Evolutionary conservation across 2,888 invertebrate genomes (phyloP), one percentile per base, ranked within the genome.

Genomic region (Erynnis tages): DNA sequence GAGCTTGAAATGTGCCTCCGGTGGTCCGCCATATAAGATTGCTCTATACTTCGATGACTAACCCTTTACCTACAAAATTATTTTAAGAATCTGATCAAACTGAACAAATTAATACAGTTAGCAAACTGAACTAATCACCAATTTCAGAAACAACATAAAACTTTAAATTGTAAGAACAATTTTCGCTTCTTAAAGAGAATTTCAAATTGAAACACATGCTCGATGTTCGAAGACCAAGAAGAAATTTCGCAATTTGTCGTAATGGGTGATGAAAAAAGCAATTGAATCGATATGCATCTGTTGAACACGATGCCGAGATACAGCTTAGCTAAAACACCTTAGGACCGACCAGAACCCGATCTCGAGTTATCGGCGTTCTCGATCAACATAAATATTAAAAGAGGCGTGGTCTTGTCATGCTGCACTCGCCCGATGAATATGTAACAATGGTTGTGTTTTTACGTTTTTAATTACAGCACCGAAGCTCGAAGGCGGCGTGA

Each of bases 321-420:
- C 29, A 44, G 43, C 50, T 48, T 40, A 35, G 17, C 13, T 17
- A 47, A 34, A 34, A 54, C n/a, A n/a, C n/a, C n/a, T n/a, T n/a
- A n/a, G n/a, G n/a, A n/a, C n/a, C n/a, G 25, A 55, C 59, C 43
- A 56, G 45, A 46, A 55, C 32, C 34, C 32, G 43, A 29, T 37
- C 23, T 54, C 66, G 69, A 69, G 61, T 61, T 73, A 73, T 78
- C 75, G 57, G 63, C 60, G 54, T 59, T 66, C 67, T 68, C 71
- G 74, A 82, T 81, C 82, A 72, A 65, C 78, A 84, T 84, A 81
- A 83, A 84, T 83, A 81, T 79, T 71, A 72, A 71, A 61, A 71
- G 74, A 76, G 82, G 81, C 78, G 82, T 77, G 60, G 65, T 67
- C 66, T 65, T 71, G 78, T 75, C 79, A 76, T 71, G 78, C 69